These are phyloP conservation scores for Platysteira castanea DNA, from an alignment of 2,113 vertebrate genomes.

Conservation along the genomic window DNA sequence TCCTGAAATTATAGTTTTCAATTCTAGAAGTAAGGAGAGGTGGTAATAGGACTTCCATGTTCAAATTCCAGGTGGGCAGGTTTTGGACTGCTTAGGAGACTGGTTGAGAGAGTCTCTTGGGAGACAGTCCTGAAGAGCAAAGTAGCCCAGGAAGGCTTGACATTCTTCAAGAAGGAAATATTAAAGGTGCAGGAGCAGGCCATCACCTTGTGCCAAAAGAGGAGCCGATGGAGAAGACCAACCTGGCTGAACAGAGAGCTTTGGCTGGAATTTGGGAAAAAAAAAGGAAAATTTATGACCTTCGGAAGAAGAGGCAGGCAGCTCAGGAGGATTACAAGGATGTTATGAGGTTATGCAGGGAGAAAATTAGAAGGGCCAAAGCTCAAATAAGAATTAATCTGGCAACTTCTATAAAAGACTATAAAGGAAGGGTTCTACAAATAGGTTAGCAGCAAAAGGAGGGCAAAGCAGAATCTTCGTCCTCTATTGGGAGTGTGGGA, in stretches of 20 bases:
- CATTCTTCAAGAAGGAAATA: neutral
- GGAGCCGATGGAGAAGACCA: rapidly evolving
- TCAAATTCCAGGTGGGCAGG: neutral
- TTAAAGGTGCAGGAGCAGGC: neutral
- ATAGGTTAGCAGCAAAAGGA: neutral
- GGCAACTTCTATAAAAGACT: neutral
- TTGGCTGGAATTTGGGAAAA: neutral
- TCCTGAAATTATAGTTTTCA: neutral
- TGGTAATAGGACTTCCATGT: neutral
- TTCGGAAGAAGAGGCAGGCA: neutral
- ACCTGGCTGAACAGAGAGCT: neutral
- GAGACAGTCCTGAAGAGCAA: neutral
- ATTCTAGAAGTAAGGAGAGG: neutral
- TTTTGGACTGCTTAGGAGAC: neutral
- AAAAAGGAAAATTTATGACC: neutral
- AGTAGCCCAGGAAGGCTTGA: neutral
- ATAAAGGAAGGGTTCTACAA: neutral
- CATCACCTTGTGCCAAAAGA: neutral
- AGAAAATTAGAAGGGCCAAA: neutral
- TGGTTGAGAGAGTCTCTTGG: neutral
- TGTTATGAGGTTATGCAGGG: neutral
- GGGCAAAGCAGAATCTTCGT: neutral
- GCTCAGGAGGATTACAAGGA: neutral
- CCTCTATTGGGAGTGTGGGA: neutral
- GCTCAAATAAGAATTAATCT: neutral